A percentile compares a stretch with the other conserved stretches of the same genome.
Conservation (phyloP, 2,888 invertebrate genomes). For the Xestia rhomboidea region DNA sequence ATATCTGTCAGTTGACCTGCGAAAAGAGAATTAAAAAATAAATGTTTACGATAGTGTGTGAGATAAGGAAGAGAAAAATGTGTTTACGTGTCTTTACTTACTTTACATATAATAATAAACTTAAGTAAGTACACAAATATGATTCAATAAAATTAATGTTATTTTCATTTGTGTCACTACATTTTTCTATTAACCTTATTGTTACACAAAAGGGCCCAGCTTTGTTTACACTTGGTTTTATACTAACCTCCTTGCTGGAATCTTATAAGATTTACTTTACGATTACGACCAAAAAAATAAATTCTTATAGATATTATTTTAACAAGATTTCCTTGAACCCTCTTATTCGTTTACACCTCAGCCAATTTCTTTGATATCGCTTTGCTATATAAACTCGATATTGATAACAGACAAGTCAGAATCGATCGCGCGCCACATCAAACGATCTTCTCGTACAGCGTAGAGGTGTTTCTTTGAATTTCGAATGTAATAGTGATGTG, state of each 20-base stretch:
- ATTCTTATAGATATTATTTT: conserved; percentile 38
- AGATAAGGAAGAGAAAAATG: neutral
- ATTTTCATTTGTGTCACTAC: neutral
- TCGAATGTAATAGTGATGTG: conserved; percentile 54
- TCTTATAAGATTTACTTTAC: conserved; percentile 31
- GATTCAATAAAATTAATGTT: neutral
- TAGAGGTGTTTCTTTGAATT: conserved; percentile 56
- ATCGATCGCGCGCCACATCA: conserved; percentile 57
- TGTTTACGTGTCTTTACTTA: too few relatives aligned
- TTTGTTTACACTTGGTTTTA: neutral
- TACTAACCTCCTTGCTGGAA: neutral
- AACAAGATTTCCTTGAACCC: conserved; percentile 35
- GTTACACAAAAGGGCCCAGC: neutral
- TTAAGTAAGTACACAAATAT: too few relatives aligned
- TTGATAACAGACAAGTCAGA: conserved; percentile 56
- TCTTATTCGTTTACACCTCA: conserved; percentile 37
- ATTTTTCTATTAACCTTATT: neutral
- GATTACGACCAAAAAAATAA: conserved; percentile 23
- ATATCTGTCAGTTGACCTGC: too few relatives aligned
- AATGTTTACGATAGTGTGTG: neutral
- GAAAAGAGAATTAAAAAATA: too few relatives aligned
- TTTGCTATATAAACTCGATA: conserved; percentile 39
- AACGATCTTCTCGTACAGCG: conserved; percentile 49
- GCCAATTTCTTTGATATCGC: conserved; percentile 47
- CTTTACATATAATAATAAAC: too few relatives aligned